A percentile compares a stretch with the other conserved stretches of the same genome.
These are phyloP conservation scores for Dasypogon diadema DNA, from an alignment of 2,888 invertebrate genomes.

Conservation along the genomic window DNA sequence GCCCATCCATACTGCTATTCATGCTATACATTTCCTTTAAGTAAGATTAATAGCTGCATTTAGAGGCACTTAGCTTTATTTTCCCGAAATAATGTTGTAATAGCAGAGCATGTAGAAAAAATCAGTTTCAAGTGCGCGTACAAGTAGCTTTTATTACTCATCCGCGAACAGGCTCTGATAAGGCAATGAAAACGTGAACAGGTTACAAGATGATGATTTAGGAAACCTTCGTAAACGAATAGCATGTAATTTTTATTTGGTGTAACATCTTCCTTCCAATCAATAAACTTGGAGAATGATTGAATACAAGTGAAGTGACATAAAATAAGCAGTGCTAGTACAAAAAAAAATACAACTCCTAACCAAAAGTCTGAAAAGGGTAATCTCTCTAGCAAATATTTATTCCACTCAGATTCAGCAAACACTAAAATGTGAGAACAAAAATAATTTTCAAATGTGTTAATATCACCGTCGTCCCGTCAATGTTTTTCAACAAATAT, in stretches of 20 bases:
- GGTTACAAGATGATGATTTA: slow-evolving; percentile 33
- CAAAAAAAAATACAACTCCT: too few relatives aligned
- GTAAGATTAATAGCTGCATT: slow-evolving; percentile 48
- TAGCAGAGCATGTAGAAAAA: slow-evolving; percentile 11
- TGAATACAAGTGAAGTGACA: slow-evolving; percentile 8
- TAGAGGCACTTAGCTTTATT: slow-evolving; percentile 44
- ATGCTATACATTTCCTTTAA: slow-evolving; percentile 39
- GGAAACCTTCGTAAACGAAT: slow-evolving; percentile 15
- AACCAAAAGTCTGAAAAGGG: slow-evolving; percentile 5
- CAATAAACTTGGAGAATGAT: slow-evolving; percentile 32
- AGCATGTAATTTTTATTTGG: slow-evolving; percentile 31
- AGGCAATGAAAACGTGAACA: slow-evolving; percentile 36
- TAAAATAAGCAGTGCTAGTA: background rate
- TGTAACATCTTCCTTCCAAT: slow-evolving; percentile 1
- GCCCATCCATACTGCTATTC: slow-evolving; percentile 32
- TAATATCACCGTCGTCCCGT: slow-evolving; percentile 14
- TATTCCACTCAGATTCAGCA: background rate
- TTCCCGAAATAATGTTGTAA: slow-evolving; percentile 34
- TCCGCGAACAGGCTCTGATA: slow-evolving; percentile 19
- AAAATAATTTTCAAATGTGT: background rate
- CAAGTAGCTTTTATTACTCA: slow-evolving; percentile 37
- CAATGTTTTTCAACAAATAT: slow-evolving; percentile 26
- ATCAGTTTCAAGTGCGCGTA: slow-evolving; percentile 24
- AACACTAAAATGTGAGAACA: too few relatives aligned
- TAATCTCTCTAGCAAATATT: slow-evolving; percentile 23